Evolutionary conservation across 2,888 invertebrate species (phyloP).

Genomic region (Harpagoxenus sublaevis): DNA sequence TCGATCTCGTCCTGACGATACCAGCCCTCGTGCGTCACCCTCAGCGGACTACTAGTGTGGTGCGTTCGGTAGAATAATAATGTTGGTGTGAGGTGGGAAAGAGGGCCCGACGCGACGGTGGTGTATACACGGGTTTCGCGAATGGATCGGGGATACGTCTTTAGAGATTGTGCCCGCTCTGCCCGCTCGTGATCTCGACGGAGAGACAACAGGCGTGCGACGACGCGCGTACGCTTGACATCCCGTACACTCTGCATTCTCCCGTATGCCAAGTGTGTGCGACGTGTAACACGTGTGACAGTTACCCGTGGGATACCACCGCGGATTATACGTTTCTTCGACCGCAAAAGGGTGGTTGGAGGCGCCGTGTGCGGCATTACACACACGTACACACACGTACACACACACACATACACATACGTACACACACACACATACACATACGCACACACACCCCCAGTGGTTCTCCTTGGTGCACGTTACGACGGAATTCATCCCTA

Average conservation of each 20-base stretch:
- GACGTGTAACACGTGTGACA: slow-evolving; percentile 71
- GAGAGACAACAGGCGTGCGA: slow-evolving; percentile 45
- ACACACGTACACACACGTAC: not conserved
- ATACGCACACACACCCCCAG: not conserved
- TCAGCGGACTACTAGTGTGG: slow-evolving; percentile 56
- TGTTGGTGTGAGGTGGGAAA: slow-evolving; percentile 34
- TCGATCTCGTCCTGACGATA: slow-evolving; percentile 74
- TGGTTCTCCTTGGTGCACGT: slow-evolving; percentile 37
- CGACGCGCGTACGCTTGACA: not conserved
- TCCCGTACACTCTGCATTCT: not conserved
- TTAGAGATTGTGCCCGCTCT: slow-evolving; percentile 37
- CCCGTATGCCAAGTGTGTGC: slow-evolving; percentile 52
- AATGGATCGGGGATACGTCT: slow-evolving; percentile 60
- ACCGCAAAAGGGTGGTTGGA: slow-evolving; percentile 28
- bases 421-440: not conserved
- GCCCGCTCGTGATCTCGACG: slow-evolving; percentile 35
- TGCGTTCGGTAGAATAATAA: slow-evolving; percentile 60
- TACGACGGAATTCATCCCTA: slow-evolving; percentile 39
- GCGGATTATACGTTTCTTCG: slow-evolving; percentile 55
- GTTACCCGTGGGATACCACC: slow-evolving; percentile 59
- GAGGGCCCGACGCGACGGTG: slow-evolving; percentile 2
- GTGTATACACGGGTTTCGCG: slow-evolving; percentile 5
- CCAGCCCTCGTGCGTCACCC: slow-evolving; percentile 69
- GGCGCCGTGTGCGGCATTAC: slow-evolving; percentile 25
- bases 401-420: not conserved